A percentile compares a stretch with the other conserved stretches of the same genome.
phyloP scores from a whole-genome alignment of 2,113 vertebrate genomes.

The Ptilorrhoa leucosticta region DNA sequence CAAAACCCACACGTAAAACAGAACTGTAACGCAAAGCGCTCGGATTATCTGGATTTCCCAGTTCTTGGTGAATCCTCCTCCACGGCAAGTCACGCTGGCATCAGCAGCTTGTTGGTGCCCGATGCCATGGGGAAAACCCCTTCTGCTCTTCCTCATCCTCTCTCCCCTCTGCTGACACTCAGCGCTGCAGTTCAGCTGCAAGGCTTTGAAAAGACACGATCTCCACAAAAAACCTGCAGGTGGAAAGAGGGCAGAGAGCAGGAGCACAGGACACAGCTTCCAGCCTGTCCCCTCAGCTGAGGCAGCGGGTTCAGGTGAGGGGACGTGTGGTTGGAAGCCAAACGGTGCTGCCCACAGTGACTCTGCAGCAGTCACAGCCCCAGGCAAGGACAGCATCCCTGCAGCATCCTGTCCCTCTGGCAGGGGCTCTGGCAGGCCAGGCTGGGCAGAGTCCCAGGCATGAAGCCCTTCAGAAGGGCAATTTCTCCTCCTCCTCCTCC shows the following conservation, averaged over 20 bases:
- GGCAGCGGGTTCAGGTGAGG: background rate
- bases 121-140: background rate
- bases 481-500: background rate
- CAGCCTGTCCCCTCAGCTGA: background rate
- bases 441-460: background rate
- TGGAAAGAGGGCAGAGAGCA: background rate
- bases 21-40: background rate
- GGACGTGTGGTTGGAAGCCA: background rate
- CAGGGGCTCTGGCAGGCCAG: background rate
- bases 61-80: background rate
- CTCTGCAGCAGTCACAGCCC: background rate
- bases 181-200: background rate
- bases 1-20: background rate
- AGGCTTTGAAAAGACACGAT: background rate
- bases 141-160: background rate
- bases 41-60: background rate
- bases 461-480: background rate
- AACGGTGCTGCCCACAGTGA: background rate
- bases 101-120: background rate
- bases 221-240: background rate
- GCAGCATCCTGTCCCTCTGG: background rate
- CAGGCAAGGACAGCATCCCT: background rate
- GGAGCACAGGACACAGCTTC: rapidly evolving
- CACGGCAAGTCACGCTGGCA: background rate
- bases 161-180: background rate